Base-by-base conservation (phyloP, 2,113 vertebrate species). In the Dissostichus mawsoni region DNA sequence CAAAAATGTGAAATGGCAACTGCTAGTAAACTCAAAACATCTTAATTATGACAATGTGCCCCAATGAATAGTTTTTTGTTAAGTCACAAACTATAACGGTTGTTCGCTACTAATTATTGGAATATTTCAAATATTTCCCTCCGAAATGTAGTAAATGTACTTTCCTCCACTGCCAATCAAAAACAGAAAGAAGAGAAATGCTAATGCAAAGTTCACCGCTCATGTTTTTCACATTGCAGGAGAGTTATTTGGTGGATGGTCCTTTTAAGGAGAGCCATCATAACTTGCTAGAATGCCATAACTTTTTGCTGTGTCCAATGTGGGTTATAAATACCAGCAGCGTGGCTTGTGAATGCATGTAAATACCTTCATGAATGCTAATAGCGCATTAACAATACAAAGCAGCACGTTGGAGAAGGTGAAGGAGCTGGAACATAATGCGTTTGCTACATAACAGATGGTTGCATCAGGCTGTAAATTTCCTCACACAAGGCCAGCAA, bases 351-450 rank as follows among this genome's bases (percentile, higher is more conserved):
- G 84, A 91, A 90, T 92, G 92, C 90, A 94, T 94, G 90, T 91
- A 92, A 94, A 92, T 94, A 90, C 89, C 90, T 93, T 94, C 93
- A 94, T 95, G 94, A 95, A 95, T 94, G 87, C 90, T 93, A 92
- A 92, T 92, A 48, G 90, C 78, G 51, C 74, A 90, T 91, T 93
- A 93, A 86, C 82, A 89, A 92, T 80, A 81, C 86, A 80, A 91
- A 92, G 90, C 80, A 84, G 83, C 18, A 64, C 48, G n/a, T 71
- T 53, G 16, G 14, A 71, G 83, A 88, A 83, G 88, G 77, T 81
- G 91, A 92, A 86, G 85, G 77, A 80, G 84, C 79, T 69, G 16
- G 62, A 87, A 84, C 74, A 55, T 58, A 41, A 36, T 75, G 69
- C 63, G 25, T 87, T 79, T 69, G 89, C 89, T 63, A 51, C 88